Evolutionary conservation across 1,140 invertebrate species (phyloP).

Genomic region (Megathymus violae): DNA sequence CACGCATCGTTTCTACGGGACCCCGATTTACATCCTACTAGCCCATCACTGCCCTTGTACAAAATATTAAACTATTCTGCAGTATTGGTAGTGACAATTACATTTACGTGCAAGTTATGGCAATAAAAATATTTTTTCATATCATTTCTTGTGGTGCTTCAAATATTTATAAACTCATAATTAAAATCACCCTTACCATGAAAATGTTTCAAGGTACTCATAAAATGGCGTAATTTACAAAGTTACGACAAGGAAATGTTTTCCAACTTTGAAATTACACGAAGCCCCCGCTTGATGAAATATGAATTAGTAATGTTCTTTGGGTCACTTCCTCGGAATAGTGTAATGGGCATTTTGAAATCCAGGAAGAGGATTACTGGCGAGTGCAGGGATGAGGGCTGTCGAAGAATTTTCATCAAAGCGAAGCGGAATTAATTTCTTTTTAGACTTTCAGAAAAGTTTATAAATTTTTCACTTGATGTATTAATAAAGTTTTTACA

Average conservation of each 20-base stretch:
- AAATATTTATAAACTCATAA: too few relatives aligned
- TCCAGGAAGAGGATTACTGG: constrained; percentile 5
- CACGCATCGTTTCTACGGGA: too few relatives aligned
- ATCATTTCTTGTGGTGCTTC: too few relatives aligned
- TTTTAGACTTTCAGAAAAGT: constrained; percentile 43
- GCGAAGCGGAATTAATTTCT: constrained; percentile 51
- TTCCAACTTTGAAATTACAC: constrained; percentile 24
- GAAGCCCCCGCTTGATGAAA: constrained; percentile 23
- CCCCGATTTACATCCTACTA: too few relatives aligned
- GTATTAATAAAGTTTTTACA: constrained; percentile 48
- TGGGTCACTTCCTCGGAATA: constrained; percentile 35
- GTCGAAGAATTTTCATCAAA: constrained; percentile 54
- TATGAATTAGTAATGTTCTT: constrained; percentile 30
- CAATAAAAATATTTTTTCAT: too few relatives aligned
- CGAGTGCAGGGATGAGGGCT: constrained; percentile 38
- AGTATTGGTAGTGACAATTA: too few relatives aligned
- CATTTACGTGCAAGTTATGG: too few relatives aligned
- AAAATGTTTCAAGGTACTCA: constrained; percentile 4
- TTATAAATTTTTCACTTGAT: constrained; percentile 40
- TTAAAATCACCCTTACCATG: too few relatives aligned
- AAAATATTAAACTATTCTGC: too few relatives aligned
- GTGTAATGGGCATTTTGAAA: constrained; percentile 23
- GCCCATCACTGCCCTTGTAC: too few relatives aligned
- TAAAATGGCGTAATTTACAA: constrained; percentile 24
- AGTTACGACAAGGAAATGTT: constrained; percentile 23